A percentile compares a stretch with the other conserved stretches of the same genome.
These are phyloP conservation scores for Cyprinella venusta DNA, from an alignment of 2,797 vertebrate genomes.

Conservation along the genomic window DNA sequence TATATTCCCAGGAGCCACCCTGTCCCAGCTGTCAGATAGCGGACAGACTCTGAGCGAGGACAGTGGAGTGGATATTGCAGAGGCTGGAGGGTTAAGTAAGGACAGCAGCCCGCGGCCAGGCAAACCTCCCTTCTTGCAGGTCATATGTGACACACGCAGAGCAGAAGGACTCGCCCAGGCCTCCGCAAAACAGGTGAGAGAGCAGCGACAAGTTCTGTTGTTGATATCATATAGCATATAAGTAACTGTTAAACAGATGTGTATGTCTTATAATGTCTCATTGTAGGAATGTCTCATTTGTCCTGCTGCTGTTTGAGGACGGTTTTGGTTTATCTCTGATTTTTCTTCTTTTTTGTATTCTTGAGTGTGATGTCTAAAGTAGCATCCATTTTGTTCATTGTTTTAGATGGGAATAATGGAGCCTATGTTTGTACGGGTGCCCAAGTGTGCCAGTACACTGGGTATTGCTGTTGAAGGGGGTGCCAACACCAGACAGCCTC, in stretches of 20 bases:
- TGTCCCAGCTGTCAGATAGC: conserved; percentile 94
- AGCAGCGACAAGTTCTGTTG: neutral
- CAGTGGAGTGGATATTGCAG: conserved; percentile 94
- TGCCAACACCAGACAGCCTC: conserved; percentile 90
- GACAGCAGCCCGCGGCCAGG: conserved; percentile 80
- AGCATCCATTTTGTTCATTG: conserved; percentile 5
- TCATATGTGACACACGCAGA: conserved; percentile 64
- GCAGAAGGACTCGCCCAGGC: conserved; percentile 63
- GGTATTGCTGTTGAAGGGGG: conserved; percentile 96
- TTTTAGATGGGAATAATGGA: conserved; percentile 79
- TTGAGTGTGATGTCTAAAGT: neutral
- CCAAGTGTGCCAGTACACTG: conserved; percentile 87
- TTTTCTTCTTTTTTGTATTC: neutral
- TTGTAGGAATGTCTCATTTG: neutral
- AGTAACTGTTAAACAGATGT: neutral
- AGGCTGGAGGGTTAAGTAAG: conserved; percentile 77
- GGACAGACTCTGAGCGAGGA: conserved; percentile 97
- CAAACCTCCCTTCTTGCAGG: conserved; percentile 75
- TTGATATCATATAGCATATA: neutral
- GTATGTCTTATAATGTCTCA: neutral
- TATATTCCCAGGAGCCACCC: conserved; percentile 80
- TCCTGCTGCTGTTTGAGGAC: neutral
- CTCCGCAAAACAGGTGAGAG: conserved; percentile 74
- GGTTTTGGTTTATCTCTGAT: neutral
- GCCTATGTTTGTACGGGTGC: conserved; percentile 82